Conservation (phyloP, 2,113 vertebrate species). For the Pelobates fuscus region DNA sequence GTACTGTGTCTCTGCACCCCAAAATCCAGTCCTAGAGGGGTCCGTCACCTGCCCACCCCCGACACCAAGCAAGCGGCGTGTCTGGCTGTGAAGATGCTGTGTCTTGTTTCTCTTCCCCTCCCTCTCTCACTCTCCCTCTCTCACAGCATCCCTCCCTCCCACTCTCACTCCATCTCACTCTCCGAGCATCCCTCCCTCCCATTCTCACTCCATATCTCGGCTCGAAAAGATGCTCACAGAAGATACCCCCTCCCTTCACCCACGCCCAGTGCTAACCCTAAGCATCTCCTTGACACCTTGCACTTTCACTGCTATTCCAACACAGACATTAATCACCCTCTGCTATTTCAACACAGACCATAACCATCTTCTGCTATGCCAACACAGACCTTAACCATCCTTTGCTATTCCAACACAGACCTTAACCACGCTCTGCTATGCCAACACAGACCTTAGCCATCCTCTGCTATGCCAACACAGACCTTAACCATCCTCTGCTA, state of each 20-base stretch:
- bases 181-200: conserved; percentile 25
- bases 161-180: conserved; percentile 11
- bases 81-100: conserved; percentile 30
- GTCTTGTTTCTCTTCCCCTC: not conserved
- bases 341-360: too few species aligned
- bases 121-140: not conserved
- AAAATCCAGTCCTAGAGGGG: conserved; percentile 11
- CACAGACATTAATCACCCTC: not conserved
- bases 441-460: not conserved
- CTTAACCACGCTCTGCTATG: too few species aligned
- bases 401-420: not conserved
- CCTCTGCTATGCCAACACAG: not conserved
- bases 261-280: conserved; percentile 20
- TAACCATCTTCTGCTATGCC: too few species aligned
- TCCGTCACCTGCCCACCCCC: conserved; percentile 18
- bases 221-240: not conserved
- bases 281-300: not conserved
- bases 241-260: not conserved
- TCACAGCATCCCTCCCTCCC: too few species aligned
- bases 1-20: not conserved
- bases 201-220: not conserved
- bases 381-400: not conserved
- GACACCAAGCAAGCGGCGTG: conserved; percentile 24
- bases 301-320: too few species aligned
- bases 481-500: not conserved